phyloP scores from a whole-genome alignment of 2,113 vertebrate species.

The human region DNA sequence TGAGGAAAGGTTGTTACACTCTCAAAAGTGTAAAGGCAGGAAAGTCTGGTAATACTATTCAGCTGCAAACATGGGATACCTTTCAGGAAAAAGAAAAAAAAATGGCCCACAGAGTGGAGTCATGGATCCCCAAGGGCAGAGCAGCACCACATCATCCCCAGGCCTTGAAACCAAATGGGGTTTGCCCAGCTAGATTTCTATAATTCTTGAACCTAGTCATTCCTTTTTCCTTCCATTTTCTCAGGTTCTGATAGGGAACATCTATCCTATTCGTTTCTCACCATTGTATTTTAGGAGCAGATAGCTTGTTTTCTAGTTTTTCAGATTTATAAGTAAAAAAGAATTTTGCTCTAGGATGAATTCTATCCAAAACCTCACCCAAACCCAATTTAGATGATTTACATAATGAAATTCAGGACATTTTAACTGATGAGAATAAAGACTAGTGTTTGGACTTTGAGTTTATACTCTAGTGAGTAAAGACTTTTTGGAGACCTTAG shows the following conservation, averaged over 20 bases:
- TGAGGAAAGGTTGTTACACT: neutral
- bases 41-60: neutral
- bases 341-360: neutral
- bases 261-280: neutral
- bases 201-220: no score
- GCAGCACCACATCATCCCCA: neutral
- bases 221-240: neutral
- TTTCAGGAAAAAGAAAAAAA: neutral
- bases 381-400: neutral
- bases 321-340: neutral
- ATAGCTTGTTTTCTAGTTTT: neutral
- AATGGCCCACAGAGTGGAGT: rapidly evolving
- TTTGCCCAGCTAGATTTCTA: neutral
- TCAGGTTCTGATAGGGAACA: neutral
- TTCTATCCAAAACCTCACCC: neutral
- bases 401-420: neutral
- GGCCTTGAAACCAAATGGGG: neutral
- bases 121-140: neutral
- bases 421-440: neutral
- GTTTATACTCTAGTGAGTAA: neutral
- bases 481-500: neutral
- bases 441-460: neutral
- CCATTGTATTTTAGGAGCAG: neutral
- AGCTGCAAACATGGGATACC: neutral
- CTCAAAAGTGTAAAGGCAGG: neutral